Base-by-base conservation (phyloP, 2,888 invertebrate genomes). In the Trachelus tabidus region DNA sequence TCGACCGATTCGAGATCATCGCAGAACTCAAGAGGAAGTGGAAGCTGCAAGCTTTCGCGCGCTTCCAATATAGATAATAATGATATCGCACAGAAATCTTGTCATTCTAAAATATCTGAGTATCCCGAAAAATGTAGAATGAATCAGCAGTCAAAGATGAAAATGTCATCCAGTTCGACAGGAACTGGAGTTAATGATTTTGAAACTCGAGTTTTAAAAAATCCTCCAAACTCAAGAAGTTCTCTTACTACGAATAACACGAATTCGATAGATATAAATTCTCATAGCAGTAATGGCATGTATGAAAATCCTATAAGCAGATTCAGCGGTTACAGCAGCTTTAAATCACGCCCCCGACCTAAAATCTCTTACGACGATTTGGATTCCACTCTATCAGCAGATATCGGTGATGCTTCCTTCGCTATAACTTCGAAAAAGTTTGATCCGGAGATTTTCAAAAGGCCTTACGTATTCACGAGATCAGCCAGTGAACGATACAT, bases 321-420 rank as follows among this genome's bases (percentile, higher is more conserved):
- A 78, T 79, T 80, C 34, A 81, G 81, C 76, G 83, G 82, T 11
- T 83, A 83, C 12, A 81, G 81, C 68, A 87, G 85, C 79, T 82
- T 85, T 6, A 85, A 81, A 77, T 80, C 69, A 6, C 88, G 83
- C 74, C 83, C 83, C 6, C 81, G 82, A 35, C 85, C 85, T 0
- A 89, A 85, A 80, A 78, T 88, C 4, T 84, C 79, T 12, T 94
- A 94, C 80, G 93, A 94, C 77, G 94, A 94, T 82, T 89, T 94
- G 37, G 93, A 94, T 86, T 94, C 94, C 82, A 94, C 94, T 0
- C 88, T 94, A 73, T 94, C 94, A 0, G 94, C 94, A 0, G 94
- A 94, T 80, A 88, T 92, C 4, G 94, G 94, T 0, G 94, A 94
- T 77, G 88, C 92, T 37, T 94, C 94, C 75, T 92, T 93, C 71